These are phyloP conservation scores for Silurus glanis DNA, from an alignment of 2,113 vertebrate genomes.

Conservation along the genomic window DNA sequence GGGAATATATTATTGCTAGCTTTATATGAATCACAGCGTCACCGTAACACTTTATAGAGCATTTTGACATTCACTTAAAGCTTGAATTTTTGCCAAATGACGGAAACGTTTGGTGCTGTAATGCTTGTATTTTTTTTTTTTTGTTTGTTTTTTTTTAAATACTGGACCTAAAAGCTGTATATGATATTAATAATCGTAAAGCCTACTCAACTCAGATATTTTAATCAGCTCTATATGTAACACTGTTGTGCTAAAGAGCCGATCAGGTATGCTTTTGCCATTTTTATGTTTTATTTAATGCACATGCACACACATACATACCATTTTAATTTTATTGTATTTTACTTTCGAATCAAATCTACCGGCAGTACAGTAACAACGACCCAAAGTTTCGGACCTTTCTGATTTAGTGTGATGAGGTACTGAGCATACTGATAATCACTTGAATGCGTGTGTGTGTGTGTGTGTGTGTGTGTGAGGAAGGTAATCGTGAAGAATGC, in stretches of 20 bases:
- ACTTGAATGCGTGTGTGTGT: constrained; percentile 66
- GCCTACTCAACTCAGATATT: constrained; percentile 77
- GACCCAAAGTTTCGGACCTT: constrained; percentile 71
- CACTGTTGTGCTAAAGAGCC: constrained; percentile 79
- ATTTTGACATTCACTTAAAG: constrained; percentile 84
- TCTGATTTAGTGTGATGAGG: constrained; percentile 71
- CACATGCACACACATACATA: constrained; percentile 58
- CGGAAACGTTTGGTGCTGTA: constrained; percentile 80
- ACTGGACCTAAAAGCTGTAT: constrained; percentile 81
- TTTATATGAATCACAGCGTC: constrained; percentile 81
- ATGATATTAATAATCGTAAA: constrained; percentile 79
- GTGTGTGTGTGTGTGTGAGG: constrained; percentile 40
- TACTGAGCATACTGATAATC: constrained; percentile 71
- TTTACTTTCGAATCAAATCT: constrained; percentile 51
- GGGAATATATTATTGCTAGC: constrained; percentile 77
- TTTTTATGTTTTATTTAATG: constrained; percentile 64
- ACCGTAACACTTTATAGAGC: constrained; percentile 82
- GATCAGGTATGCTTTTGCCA: constrained; percentile 81
- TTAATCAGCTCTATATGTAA: constrained; percentile 80
- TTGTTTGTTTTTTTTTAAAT: constrained; percentile 61
- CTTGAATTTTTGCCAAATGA: constrained; percentile 85
- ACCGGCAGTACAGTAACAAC: constrained; percentile 72
- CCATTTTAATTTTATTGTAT: constrained; percentile 56
- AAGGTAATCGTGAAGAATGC: constrained; percentile 49
- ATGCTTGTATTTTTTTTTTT: constrained; percentile 66